phyloP scores from a whole-genome alignment of 2,888 invertebrate species.

The Elmis aenea region DNA sequence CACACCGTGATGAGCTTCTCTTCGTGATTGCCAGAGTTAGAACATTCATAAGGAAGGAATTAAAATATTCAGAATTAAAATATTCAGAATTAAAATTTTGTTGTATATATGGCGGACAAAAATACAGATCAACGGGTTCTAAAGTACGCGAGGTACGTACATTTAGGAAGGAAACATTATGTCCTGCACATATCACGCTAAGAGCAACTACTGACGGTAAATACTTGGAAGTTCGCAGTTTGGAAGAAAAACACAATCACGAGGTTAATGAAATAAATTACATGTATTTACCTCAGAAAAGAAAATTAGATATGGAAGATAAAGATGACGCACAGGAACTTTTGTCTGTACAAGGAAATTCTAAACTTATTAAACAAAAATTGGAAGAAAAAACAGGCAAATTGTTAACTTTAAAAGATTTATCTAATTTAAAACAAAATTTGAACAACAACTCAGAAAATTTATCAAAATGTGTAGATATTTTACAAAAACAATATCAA shows the following conservation, averaged over 20 bases:
- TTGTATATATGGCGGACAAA: too few species aligned
- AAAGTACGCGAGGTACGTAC: too few species aligned
- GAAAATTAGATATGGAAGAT: not conserved
- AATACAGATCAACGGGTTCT: too few species aligned
- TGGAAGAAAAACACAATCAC: not conserved
- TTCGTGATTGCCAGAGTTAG: too few species aligned
- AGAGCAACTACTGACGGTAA: too few species aligned
- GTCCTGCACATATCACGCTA: too few species aligned
- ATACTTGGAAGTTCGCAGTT: too few species aligned
- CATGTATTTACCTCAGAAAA: not conserved
- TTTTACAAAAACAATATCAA: not conserved
- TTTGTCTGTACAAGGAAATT: not conserved
- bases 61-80: too few species aligned
- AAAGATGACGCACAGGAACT: not conserved
- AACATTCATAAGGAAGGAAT: too few species aligned
- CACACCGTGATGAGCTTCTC: too few species aligned
- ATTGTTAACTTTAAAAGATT: not conserved
- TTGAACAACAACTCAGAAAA: not conserved
- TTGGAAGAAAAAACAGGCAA: not conserved
- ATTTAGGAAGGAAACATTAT: too few species aligned
- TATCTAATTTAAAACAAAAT: constrained; percentile 1
- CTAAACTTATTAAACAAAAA: constrained; percentile 1
- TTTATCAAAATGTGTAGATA: not conserved
- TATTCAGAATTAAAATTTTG: too few species aligned
- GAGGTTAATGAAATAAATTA: not conserved